Evolutionary conservation across 1,140 invertebrate species (phyloP), one percentile per base, ranked within the genome.

Genomic region (Tetraneura akinire): DNA sequence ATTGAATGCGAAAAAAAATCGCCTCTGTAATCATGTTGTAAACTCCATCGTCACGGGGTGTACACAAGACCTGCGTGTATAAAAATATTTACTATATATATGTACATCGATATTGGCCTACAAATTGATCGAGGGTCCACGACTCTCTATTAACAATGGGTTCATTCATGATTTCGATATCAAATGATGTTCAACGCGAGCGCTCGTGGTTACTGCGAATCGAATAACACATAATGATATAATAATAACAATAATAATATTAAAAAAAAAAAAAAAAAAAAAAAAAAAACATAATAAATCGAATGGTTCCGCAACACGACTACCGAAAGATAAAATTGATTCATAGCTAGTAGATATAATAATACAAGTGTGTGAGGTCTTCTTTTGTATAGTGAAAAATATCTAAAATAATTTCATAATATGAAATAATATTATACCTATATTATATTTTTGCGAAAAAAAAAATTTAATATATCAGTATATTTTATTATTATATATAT

Each of bases 111-210:
- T 76, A 76, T 76, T 60, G 73, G 53, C 73, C 55, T 60, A 76
- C 73, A 76, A 76, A 60, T 76, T 76, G 73, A 76, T 76, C 73
- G 73, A 57, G 73, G 55, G 66, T 70, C 23, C 42, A 47, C 45
- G 23, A 14, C 5, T 45, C 32, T 5, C 71, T 26, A 32, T 32
- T 37, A 37, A 73, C 71, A 74, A 74, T 74, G 13, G 71, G 71
- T 74, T 74, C 73, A 76, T 76, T 76, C 73, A 76, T 76, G 53
- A 60, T 76, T 60, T 42, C 51, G 53, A 76, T 37, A 37, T 68
- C 45, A 45, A 45, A 42, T 45, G 21, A 45, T 45, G 64, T 68
- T 74, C 71, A 74, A 74, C 55, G 51, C 57, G 51, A 51, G 32
- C 51, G 32, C 51, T 74, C 51, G 71, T 42, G 71, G 71, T 74